Conservation (phyloP, 2,113 vertebrate species). For the Zonotrichia leucophrys region DNA sequence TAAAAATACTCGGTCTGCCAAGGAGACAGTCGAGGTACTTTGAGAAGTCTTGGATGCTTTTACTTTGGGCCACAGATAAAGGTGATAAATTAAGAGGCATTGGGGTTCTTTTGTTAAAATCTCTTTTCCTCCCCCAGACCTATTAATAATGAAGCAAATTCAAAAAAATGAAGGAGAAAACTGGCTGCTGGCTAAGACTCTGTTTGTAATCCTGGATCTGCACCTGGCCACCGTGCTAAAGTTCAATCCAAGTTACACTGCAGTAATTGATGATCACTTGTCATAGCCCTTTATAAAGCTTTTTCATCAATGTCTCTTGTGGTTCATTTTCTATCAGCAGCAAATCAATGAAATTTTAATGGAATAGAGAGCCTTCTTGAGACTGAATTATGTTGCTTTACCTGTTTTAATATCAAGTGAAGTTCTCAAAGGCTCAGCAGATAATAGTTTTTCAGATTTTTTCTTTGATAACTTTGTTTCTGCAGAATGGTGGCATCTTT, state of each 20-base stretch:
- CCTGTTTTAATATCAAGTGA: conserved; percentile 14
- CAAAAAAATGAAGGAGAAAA: neutral
- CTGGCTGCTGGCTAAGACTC: neutral
- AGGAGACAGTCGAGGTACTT: conserved; percentile 13
- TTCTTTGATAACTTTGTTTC: neutral
- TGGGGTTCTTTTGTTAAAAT: neutral
- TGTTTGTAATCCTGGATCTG: neutral
- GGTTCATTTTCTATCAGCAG: conserved; percentile 46
- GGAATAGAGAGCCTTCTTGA: conserved; percentile 1
- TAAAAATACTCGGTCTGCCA: conserved; percentile 32
- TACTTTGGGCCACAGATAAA: neutral
- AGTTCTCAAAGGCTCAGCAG: neutral
- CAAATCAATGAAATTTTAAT: conserved; percentile 51
- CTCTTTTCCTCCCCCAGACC: neutral
- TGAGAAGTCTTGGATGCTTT: conserved; percentile 2
- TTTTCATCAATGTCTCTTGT: conserved; percentile 49
- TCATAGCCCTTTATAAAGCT: conserved; percentile 26
- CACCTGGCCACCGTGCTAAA: neutral
- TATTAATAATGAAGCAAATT: conserved; percentile 41
- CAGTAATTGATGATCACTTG: conserved; percentile 57
- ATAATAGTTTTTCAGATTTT: neutral
- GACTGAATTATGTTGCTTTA: conserved; percentile 28
- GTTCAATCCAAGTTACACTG: conserved; percentile 17
- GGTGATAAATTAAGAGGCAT: neutral
- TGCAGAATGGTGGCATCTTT: neutral